Evolutionary conservation across 92 coral and sea anemone genomes (phyloP).

Genomic region (Paragorgia papillata): DNA sequence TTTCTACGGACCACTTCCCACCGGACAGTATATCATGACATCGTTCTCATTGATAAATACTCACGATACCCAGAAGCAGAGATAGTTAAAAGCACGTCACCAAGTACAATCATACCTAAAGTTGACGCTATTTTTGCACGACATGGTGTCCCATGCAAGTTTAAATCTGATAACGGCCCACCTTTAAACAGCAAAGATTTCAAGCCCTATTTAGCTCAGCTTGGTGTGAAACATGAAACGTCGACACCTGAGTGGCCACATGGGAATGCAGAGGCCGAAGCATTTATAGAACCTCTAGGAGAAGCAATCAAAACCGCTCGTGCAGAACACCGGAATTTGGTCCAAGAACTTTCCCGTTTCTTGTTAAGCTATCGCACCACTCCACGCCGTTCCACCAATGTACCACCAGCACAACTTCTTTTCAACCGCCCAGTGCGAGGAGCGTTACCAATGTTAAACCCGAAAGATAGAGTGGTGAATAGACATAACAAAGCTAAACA

Average conservation of each 20-base stretch:
- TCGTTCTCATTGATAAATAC: constrained; percentile 63
- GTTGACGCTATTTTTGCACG: constrained; percentile 37
- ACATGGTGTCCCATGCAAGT: constrained; percentile 29
- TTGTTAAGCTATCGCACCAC: background rate
- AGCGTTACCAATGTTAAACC: background rate
- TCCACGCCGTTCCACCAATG: background rate
- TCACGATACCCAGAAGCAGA: constrained; percentile 71
- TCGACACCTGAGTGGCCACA: constrained; percentile 40
- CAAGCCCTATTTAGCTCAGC: constrained; percentile 8
- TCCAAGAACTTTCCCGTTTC: background rate
- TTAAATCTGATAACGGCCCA: constrained; percentile 49
- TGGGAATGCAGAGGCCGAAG: constrained; percentile 39
- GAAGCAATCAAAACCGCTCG: constrained; percentile 21
- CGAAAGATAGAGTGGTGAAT: no score
- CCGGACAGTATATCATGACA: constrained; percentile 63
- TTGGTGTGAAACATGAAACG: constrained; percentile 22
- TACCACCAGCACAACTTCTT: constrained; percentile 2
- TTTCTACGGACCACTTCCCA: constrained; percentile 68
- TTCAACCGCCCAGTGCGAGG: constrained; percentile 9
- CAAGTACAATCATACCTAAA: constrained; percentile 8
- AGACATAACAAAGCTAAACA: no score
- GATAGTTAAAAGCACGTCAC: constrained; percentile 29
- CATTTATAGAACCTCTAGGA: constrained; percentile 34
- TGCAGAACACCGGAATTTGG: background rate
- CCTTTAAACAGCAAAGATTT: constrained; percentile 36